Base-by-base conservation (phyloP, 2,888 invertebrate genomes). In the Drosophila eohydei region DNA sequence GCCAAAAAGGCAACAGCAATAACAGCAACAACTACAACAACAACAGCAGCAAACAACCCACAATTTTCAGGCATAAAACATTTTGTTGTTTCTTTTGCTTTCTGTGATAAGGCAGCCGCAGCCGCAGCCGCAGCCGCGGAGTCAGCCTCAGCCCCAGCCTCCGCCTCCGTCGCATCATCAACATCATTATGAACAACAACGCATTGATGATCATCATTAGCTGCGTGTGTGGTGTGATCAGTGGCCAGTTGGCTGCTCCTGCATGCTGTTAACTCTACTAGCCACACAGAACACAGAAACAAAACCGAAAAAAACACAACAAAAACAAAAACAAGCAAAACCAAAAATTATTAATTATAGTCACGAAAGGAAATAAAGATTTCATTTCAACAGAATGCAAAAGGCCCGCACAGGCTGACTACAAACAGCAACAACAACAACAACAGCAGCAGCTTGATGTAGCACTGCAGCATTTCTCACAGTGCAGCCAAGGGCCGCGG, bases 321-420 rank as follows among this genome's bases (percentile, higher is more conserved):
- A 75, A 82, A 71, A 81, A 21, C 52, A 71, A 77, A 65, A 78
- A 78, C 63, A 77, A 78, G 70, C 71, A 70, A 79, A 79, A 79
- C 77, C 74, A 40, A 88, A 84, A 84, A 84, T 89, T 89, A 86
- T 90, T 90, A 91, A 91, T 91, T 91, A 91, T 90, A 91, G 91
- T 91, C 90, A 91, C 91, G 91, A 91, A 90, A 91, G 91, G 90
- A 91, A 88, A 90, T 90, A 89, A 88, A 88, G 88, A 88, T 88
- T 90, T 88, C 83, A 90, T 88, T 90, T 90, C 88, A 89, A 87
- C 88, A 82, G 89, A 87, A 89, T 82, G 85, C 80, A 87, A 89
- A 50, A 84, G 80, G 80, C 81, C 81, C 78, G 78, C 77, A 80
- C 78, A 76, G 64, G 64, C 76, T 26, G 72, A 60, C 70, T 46